Evolutionary conservation across 2,797 vertebrate genomes (phyloP).

Genomic region (Gallirallus australis): DNA sequence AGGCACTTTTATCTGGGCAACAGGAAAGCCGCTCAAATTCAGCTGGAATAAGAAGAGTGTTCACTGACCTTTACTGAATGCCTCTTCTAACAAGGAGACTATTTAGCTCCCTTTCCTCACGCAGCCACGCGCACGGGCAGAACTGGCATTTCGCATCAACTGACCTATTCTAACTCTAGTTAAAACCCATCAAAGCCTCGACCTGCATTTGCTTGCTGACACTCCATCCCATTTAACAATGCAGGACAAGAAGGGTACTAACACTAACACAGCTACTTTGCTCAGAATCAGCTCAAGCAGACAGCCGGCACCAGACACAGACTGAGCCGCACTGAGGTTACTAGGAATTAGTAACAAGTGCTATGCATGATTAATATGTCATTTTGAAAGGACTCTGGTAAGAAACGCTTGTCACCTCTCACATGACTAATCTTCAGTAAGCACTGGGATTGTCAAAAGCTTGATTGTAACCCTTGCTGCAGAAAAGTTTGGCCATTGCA

Average conservation of each 20-base stretch:
- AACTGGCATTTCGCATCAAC: neutral
- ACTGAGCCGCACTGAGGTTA: neutral
- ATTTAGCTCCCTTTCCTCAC: conserved; percentile 43
- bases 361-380: neutral
- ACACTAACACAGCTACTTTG: neutral
- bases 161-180: neutral
- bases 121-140: neutral
- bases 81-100: conserved; percentile 53
- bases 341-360: neutral
- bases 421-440: neutral
- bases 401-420: neutral
- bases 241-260: neutral
- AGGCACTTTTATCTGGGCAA: conserved; percentile 17
- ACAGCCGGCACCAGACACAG: neutral
- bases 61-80: conserved; percentile 53
- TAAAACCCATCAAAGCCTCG: neutral
- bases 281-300: neutral
- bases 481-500: neutral
- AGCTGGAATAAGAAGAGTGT: conserved; percentile 52
- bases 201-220: neutral
- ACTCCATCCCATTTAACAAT: neutral
- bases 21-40: conserved; percentile 51
- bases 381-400: neutral
- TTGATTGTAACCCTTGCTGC: neutral
- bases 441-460: neutral